A percentile compares a stretch with the other conserved stretches of the same genome.
phyloP scores from a whole-genome alignment of 2,888 invertebrate species.

The Pherbina coryleti region DNA sequence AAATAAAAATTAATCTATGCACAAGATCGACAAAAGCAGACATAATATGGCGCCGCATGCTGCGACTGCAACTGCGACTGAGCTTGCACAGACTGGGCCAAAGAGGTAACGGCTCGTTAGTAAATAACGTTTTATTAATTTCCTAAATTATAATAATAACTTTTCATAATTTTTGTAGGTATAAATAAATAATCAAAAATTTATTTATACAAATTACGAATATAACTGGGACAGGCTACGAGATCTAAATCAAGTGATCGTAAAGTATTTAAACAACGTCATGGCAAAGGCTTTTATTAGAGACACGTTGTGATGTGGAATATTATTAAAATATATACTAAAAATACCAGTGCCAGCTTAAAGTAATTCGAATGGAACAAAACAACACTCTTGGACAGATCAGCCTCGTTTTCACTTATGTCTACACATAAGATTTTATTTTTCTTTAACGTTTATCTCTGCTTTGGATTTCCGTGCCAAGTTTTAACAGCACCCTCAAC shows the following conservation, averaged over 20 bases:
- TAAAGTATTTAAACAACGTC: background rate
- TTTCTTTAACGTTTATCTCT: background rate
- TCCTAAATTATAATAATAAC: conserved; percentile 11
- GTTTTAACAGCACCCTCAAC: conserved; percentile 15
- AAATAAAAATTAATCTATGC: conserved; percentile 34
- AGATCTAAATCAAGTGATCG: conserved; percentile 19
- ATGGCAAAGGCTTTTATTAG: background rate
- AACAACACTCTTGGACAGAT: background rate
- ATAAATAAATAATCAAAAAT: background rate
- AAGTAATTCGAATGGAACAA: too few relatives aligned
- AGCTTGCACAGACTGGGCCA: background rate
- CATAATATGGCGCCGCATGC: conserved; percentile 17
- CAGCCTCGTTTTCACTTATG: background rate
- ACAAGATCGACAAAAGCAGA: conserved; percentile 26
- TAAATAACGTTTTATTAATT: conserved; percentile 21
- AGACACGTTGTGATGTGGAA: too few relatives aligned
- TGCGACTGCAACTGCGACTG: background rate
- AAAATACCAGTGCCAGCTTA: background rate
- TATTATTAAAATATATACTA: background rate
- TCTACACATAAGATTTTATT: background rate
- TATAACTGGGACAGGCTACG: conserved; percentile 9
- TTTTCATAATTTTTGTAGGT: conserved; percentile 22
- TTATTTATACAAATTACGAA: background rate
- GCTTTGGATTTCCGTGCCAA: background rate
- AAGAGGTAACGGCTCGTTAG: conserved; percentile 11